A percentile compares a stretch with the other conserved stretches of the same genome.
phyloP scores from a whole-genome alignment of 2,797 vertebrate genomes.

The Sciurus vulgaris region DNA sequence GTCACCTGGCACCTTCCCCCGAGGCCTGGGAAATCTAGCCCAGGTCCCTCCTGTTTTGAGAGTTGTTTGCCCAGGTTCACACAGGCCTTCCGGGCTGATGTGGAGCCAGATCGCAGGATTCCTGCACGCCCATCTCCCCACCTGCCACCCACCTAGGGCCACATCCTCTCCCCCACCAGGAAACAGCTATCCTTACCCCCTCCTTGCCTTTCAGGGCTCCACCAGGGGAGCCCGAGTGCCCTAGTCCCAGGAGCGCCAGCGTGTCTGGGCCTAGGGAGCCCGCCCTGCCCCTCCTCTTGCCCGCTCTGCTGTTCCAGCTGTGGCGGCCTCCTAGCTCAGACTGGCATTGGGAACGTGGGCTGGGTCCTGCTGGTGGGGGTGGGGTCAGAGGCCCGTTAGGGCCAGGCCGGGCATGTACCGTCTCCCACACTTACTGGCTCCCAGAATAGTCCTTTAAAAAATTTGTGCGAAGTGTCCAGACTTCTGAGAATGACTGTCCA shows the following conservation, averaged over 20 bases:
- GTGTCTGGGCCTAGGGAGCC: slow-evolving; percentile 71
- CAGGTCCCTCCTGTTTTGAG: neutral
- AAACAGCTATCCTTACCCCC: neutral
- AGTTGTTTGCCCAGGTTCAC: slow-evolving; percentile 28
- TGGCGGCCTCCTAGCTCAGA: slow-evolving; percentile 22
- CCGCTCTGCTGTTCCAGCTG: slow-evolving; percentile 55
- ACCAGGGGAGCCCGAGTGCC: slow-evolving; percentile 61
- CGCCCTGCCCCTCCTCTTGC: slow-evolving; percentile 66
- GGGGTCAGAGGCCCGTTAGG: neutral
- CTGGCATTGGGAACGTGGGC: slow-evolving; percentile 15
- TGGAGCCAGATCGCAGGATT: neutral
- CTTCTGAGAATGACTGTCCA: slow-evolving; percentile 45
- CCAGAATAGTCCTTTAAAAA: slow-evolving; percentile 67
- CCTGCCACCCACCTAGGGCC: neutral
- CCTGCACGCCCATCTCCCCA: neutral
- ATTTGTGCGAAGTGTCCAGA: slow-evolving; percentile 54
- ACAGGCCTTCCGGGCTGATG: neutral
- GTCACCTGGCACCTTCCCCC: slow-evolving; percentile 65
- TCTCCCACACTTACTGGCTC: slow-evolving; percentile 44
- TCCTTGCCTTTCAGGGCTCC: slow-evolving; percentile 7
- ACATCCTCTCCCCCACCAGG: neutral
- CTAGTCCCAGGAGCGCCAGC: slow-evolving; percentile 62
- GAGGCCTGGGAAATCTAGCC: slow-evolving; percentile 48
- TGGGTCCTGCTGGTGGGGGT: slow-evolving; percentile 25
- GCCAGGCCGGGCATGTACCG: neutral